Evolutionary conservation across 2,797 vertebrate species (phyloP).

Genomic region (Centropyge bicolor): DNA sequence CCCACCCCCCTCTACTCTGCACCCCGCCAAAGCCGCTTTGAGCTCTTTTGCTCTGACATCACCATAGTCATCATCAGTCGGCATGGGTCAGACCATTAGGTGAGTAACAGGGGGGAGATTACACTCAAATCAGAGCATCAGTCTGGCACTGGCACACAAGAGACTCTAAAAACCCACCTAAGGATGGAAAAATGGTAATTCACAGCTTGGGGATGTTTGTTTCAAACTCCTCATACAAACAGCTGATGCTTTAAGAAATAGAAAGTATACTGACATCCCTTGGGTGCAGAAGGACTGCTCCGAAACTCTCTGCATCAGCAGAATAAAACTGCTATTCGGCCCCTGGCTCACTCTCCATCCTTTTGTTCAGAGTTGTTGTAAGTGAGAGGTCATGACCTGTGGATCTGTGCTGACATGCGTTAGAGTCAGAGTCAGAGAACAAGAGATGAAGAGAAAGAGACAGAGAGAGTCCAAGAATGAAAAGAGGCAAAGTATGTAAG

Average conservation of each 20-base stretch:
- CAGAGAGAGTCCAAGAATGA: slow-evolving; percentile 13
- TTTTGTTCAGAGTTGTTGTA: slow-evolving; percentile 49
- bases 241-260: slow-evolving; percentile 34
- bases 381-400: slow-evolving; percentile 53
- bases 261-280: slow-evolving; percentile 30
- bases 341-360: slow-evolving; percentile 38
- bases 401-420: slow-evolving; percentile 40
- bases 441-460: slow-evolving; percentile 31
- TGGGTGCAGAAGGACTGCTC: slow-evolving; percentile 39
- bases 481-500: slow-evolving; percentile 3
- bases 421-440: slow-evolving; percentile 13
- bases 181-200: slow-evolving; percentile 24
- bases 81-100: slow-evolving; percentile 69
- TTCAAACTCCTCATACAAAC: slow-evolving; percentile 36
- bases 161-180: slow-evolving; percentile 50
- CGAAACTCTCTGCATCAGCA: slow-evolving; percentile 71
- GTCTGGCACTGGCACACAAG: slow-evolving; percentile 29
- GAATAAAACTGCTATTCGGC: slow-evolving; percentile 59
- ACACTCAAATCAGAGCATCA: slow-evolving; percentile 51
- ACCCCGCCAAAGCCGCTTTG: slow-evolving; percentile 77
- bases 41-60: slow-evolving; percentile 80
- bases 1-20: slow-evolving; percentile 40
- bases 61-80: slow-evolving; percentile 68
- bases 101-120: slow-evolving; percentile 59
- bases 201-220: slow-evolving; percentile 33